Percentiles rank a stretch among this genome's conserved stretches.
Evolutionary conservation across 2,113 vertebrate genomes (phyloP).

Genomic region (Hippocampus guttulatus): DNA sequence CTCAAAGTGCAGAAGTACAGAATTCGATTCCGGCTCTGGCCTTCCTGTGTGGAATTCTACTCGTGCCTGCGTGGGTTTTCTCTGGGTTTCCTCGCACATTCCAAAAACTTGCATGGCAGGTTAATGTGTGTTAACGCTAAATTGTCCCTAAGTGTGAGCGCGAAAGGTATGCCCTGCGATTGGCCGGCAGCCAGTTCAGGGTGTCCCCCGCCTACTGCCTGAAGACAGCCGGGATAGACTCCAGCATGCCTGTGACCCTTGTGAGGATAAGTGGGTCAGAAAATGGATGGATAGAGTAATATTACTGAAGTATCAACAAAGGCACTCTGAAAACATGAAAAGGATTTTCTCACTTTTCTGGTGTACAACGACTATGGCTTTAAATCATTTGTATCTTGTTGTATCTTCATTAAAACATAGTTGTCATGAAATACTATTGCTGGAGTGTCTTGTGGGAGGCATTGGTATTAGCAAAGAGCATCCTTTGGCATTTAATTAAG

Average conservation of each 20-base stretch:
- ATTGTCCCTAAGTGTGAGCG: background rate
- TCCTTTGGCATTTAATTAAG: slow-evolving; percentile 51
- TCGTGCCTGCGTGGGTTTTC: no score
- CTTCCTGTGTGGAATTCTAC: no score
- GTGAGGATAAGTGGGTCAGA: no score
- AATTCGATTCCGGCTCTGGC: no score
- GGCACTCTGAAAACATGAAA: background rate
- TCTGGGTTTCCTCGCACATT: no score
- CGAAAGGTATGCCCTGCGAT: no score
- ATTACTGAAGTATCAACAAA: background rate
- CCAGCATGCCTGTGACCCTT: no score
- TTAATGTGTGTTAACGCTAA: background rate
- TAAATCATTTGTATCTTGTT: slow-evolving; percentile 1
- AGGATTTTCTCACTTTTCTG: background rate
- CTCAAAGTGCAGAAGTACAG: background rate
- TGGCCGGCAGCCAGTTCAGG: no score
- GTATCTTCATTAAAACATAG: slow-evolving; percentile 13
- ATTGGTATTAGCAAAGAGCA: slow-evolving; percentile 42
- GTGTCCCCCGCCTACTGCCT: no score
- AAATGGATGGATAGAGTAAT: background rate
- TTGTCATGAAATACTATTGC: slow-evolving; percentile 22
- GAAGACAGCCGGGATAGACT: no score
- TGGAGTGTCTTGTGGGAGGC: slow-evolving; percentile 24
- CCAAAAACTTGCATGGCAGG: no score
- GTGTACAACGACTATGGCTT: background rate